Base-by-base conservation (phyloP, 2,113 vertebrate species). In the Panthera tigris region DNA sequence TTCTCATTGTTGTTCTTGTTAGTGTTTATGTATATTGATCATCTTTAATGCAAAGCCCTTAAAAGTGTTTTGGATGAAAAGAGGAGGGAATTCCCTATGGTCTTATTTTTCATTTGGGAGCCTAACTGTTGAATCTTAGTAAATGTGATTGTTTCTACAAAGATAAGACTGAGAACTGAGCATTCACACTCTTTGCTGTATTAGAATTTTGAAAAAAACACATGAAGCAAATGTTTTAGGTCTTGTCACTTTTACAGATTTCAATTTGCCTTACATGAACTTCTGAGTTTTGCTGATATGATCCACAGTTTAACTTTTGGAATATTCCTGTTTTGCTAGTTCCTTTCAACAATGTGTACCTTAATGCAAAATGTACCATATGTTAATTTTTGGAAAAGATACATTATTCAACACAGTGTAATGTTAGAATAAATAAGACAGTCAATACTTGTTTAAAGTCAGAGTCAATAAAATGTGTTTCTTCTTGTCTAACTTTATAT, bases 361-460 rank as follows among this genome's bases (percentile, higher is more conserved):
- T 90, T 66, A 55, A 55, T 78, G 10, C 23, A 74, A 80, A 83
- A 7, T 33, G 8, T 69, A 41, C 14, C 5, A 10, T 91, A 1
- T 83, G 41, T 81, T 45, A n/a, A 74, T 55, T 63, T 71, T 29
- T 91, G 66, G 71, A 84, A 85, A 97, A 69, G n/a, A 13, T 61
- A 16, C 10, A 41, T 68, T 74, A 63, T 39, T 97, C 65, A 79
- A 13, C 36, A 48, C 36, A 69, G 12, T 31, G 0, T 87, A 57
- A 33, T 85, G 11, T 80, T 90, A 92, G 63, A 61, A 57, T 87
- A 81, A 96, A 78, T 95, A 61, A 85, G 33, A 91, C 14, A 89
- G 19, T 52, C 9, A 33, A 16, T 90, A 76, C 36, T 90, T 95
- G 7, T 63, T 85, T 95, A 89, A 89, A 93, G 52, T 82, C 65